phyloP scores from a whole-genome alignment of 2,797 vertebrate species.

The Pseudomugil gertrudae region DNA sequence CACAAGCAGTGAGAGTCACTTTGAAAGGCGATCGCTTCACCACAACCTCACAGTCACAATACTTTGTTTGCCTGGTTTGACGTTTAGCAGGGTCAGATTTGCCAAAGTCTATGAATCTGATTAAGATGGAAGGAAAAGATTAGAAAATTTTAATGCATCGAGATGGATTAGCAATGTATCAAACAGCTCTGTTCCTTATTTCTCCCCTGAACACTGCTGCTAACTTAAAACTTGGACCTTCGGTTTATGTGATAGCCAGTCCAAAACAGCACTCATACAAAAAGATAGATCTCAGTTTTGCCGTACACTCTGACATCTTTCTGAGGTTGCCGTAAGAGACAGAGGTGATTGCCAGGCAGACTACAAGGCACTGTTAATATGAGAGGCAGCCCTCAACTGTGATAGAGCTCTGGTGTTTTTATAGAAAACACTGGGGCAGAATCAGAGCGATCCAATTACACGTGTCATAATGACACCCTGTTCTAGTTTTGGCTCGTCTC shows the following conservation, averaged over 20 bases:
- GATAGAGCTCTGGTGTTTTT: conserved; percentile 59
- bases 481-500: conserved; percentile 47
- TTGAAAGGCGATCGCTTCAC: conserved; percentile 74
- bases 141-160: conserved; percentile 1
- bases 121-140: conserved; percentile 25
- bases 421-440: conserved; percentile 61
- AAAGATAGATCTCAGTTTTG: conserved; percentile 26
- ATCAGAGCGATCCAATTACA: conserved; percentile 55
- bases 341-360: conserved; percentile 62
- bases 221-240: conserved; percentile 46
- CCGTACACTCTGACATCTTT: conserved; percentile 28
- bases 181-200: conserved; percentile 3
- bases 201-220: conserved; percentile 13
- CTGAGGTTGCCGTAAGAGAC: conserved; percentile 46
- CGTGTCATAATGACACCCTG: conserved; percentile 70
- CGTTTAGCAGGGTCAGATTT: conserved; percentile 43
- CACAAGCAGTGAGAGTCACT: conserved; percentile 75
- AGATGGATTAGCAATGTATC: conserved; percentile 3
- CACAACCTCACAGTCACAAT: conserved; percentile 67
- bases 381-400: conserved; percentile 54
- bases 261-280: conserved; percentile 23
- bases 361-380: conserved; percentile 54
- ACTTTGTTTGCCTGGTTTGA: conserved; percentile 68
- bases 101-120: conserved; percentile 34
- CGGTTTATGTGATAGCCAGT: conserved; percentile 31